Evolutionary conservation across 2,113 vertebrate species (phyloP).

Genomic region (Cololabis saira): DNA sequence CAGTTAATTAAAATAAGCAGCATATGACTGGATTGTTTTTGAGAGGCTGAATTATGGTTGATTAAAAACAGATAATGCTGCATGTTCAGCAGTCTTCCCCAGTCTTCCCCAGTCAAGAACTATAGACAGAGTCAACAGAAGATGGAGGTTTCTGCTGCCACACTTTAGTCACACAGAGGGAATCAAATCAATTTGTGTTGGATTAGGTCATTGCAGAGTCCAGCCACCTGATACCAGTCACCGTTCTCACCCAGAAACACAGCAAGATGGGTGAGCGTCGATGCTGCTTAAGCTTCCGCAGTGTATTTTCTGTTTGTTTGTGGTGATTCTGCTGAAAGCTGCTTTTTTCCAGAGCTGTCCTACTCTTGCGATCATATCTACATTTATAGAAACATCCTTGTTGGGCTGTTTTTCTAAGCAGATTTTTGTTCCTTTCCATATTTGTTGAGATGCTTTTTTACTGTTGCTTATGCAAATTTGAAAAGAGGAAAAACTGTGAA

Average conservation of each 20-base stretch:
- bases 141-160: conserved; percentile 10
- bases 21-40: conserved; percentile 11
- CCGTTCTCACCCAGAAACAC: neutral
- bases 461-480: conserved; percentile 18
- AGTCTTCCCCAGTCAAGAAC: conserved; percentile 10
- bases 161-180: conserved; percentile 34
- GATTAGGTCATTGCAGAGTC: conserved; percentile 26
- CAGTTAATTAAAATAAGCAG: conserved; percentile 12
- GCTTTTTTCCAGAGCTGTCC: neutral
- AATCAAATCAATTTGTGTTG: conserved; percentile 39
- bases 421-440: conserved; percentile 9
- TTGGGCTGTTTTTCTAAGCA: neutral
- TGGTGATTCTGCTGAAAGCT: neutral
- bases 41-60: conserved; percentile 1
- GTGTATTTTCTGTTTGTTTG: neutral
- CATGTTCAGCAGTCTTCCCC: neutral
- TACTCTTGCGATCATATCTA: conserved; percentile 4
- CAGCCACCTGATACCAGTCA: conserved; percentile 29
- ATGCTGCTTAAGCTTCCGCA: neutral
- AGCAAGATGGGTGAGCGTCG: neutral
- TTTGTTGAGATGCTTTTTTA: conserved; percentile 22
- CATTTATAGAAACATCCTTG: conserved; percentile 8
- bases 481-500: conserved; percentile 12
- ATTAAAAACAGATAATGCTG: conserved; percentile 20
- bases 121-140: conserved; percentile 7